Conservation (phyloP, 2,888 invertebrate species). For the Drosophila neotestacea region DNA sequence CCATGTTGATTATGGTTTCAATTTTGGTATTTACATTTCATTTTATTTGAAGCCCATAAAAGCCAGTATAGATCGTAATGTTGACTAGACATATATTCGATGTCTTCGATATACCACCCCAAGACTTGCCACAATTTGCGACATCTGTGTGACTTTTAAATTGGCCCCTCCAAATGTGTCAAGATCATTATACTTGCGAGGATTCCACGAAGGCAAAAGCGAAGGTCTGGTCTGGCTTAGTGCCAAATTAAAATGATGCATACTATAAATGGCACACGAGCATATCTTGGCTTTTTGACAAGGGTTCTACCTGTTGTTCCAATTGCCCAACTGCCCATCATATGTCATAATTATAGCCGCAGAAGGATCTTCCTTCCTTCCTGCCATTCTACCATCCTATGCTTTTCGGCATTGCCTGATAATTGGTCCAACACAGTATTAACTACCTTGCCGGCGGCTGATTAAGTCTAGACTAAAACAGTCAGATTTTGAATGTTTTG, state of each 20-base stretch:
- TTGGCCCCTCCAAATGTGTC: constrained; percentile 73
- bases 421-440: constrained; percentile 62
- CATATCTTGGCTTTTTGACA: constrained; percentile 58
- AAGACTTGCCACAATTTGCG: constrained; percentile 9
- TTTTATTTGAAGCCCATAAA: constrained; percentile 51
- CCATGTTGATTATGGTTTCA: constrained; percentile 74
- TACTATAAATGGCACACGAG: constrained; percentile 14
- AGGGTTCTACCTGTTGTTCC: constrained; percentile 51
- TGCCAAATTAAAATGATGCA: constrained; percentile 51
- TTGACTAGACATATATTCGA: constrained; percentile 33
- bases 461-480: constrained; percentile 67
- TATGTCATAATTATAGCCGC: constrained; percentile 75
- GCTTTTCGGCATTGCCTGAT: constrained; percentile 26
- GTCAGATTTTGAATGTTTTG: constrained; percentile 61
- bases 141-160: constrained; percentile 70
- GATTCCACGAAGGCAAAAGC: constrained; percentile 60
- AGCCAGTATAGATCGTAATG: constrained; percentile 20
- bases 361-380: constrained; percentile 24
- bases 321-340: constrained; percentile 54
- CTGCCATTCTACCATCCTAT: constrained; percentile 11
- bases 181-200: constrained; percentile 57
- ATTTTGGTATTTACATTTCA: constrained; percentile 75
- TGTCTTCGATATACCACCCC: neutral
- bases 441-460: constrained; percentile 60
- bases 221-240: constrained; percentile 34